These are phyloP conservation scores for Sprattus sprattus DNA, from an alignment of 2,113 vertebrate species.

Conservation along the genomic window DNA sequence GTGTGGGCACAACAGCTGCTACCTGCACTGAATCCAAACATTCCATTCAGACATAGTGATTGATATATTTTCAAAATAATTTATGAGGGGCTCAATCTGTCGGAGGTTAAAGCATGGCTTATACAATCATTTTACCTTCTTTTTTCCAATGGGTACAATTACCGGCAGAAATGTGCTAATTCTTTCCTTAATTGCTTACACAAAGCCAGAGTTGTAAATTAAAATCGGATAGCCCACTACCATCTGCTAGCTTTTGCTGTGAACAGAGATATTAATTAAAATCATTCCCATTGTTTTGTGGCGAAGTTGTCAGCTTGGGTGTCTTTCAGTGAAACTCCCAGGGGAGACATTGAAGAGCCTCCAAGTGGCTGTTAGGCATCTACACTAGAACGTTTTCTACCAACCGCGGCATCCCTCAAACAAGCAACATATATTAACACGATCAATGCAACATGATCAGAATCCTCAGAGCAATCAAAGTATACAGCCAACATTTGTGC, in stretches of 20 bases:
- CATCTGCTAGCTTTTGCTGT: constrained; percentile 35
- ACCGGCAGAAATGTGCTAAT: constrained; percentile 19
- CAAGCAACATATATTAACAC: background rate
- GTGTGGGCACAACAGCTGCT: background rate
- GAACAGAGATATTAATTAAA: constrained; percentile 23
- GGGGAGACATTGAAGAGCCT: background rate
- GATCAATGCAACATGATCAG: constrained; percentile 3
- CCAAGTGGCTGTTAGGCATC: constrained; percentile 1
- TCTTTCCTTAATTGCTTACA: constrained; percentile 42
- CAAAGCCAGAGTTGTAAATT: constrained; percentile 35
- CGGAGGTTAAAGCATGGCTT: constrained; percentile 43
- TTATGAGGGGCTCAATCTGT: background rate
- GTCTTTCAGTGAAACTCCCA: background rate
- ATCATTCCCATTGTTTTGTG: constrained; percentile 5
- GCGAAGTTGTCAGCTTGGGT: background rate
- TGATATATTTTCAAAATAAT: constrained; percentile 2
- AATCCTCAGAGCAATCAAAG: constrained; percentile 1
- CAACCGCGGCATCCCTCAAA: background rate
- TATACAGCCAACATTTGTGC: background rate
- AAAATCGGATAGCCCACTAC: constrained; percentile 28
- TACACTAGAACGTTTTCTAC: background rate
- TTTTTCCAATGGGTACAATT: background rate
- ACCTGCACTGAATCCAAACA: background rate
- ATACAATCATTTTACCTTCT: background rate
- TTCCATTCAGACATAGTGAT: background rate